A percentile compares a stretch with the other conserved stretches of the same genome.
Evolutionary conservation across 64 coral and sea anemone genomes (phyloP).

Genomic region (Orbicella faveolata): DNA sequence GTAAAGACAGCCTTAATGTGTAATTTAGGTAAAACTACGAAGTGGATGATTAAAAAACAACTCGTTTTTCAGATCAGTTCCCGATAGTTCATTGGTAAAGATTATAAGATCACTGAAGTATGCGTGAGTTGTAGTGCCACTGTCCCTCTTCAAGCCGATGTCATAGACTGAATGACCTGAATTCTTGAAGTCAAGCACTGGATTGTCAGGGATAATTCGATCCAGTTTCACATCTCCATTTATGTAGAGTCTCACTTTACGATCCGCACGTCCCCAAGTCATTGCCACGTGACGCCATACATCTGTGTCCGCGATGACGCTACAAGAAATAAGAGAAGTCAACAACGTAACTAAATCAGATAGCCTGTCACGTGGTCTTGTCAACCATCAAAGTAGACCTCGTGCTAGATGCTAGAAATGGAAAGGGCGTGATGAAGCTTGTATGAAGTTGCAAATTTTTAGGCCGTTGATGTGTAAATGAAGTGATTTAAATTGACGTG

Average conservation of each 20-base stretch:
- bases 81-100: neutral
- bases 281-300: slow-evolving; percentile 15
- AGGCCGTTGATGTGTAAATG: no score
- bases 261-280: neutral
- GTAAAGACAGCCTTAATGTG: no score
- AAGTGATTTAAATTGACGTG: no score
- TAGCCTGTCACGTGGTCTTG: no score
- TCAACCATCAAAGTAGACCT: no score
- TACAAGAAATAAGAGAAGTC: no score
- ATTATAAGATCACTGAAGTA: slow-evolving; percentile 12
- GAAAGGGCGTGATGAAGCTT: no score
- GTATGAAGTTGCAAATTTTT: no score
- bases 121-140: neutral
- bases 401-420: no score
- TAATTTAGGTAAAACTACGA: neutral
- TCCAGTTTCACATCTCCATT: neutral
- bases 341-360: no score
- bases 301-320: neutral
- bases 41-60: neutral
- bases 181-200: neutral
- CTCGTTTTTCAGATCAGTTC: neutral
- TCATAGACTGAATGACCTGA: slow-evolving; percentile 14
- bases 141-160: slow-evolving; percentile 22
- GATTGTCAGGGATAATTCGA: neutral
- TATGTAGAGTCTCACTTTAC: neutral